Conservation (phyloP, 2,888 invertebrate genomes). For the Amaurobius ferox region DNA sequence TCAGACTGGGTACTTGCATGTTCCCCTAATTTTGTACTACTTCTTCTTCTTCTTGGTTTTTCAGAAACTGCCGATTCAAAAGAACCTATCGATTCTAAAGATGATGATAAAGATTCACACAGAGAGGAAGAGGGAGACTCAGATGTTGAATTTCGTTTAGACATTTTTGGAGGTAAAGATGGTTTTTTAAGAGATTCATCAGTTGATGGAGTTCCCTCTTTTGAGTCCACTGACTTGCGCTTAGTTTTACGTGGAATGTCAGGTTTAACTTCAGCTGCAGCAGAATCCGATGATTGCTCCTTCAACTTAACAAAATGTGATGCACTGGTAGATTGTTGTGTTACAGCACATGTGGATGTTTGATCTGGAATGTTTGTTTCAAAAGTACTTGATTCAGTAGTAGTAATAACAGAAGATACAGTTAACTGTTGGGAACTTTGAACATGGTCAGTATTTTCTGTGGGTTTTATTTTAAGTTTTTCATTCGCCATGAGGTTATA, state of each 20-base stretch:
- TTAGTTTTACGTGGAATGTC: slow-evolving; percentile 47
- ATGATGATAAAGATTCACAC: slow-evolving; percentile 43
- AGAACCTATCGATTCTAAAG: slow-evolving; percentile 50
- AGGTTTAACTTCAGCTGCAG: slow-evolving; percentile 19
- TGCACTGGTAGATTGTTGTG: neutral
- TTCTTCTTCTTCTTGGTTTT: neutral
- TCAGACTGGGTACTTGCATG: neutral
- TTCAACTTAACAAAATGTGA: neutral
- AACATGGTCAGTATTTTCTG: neutral
- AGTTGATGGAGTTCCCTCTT: neutral
- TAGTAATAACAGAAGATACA: neutral
- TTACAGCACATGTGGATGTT: neutral
- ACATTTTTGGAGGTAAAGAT: slow-evolving; percentile 34
- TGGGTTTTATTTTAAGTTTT: no score
- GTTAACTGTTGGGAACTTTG: neutral
- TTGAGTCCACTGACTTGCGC: neutral
- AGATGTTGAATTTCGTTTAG: slow-evolving; percentile 6
- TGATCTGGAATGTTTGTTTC: slow-evolving; percentile 9
- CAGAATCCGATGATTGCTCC: neutral
- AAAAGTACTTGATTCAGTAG: neutral
- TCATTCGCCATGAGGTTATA: no score
- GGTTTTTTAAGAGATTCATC: slow-evolving; percentile 8
- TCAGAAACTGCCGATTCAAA: slow-evolving; percentile 33
- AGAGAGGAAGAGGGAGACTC: slow-evolving; percentile 11
- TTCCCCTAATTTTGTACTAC: neutral